Percentiles rank a stretch among this genome's conserved stretches.
These are phyloP conservation scores for Criorhina ranunculi DNA, from an alignment of 2,888 invertebrate genomes.

Conservation along the genomic window DNA sequence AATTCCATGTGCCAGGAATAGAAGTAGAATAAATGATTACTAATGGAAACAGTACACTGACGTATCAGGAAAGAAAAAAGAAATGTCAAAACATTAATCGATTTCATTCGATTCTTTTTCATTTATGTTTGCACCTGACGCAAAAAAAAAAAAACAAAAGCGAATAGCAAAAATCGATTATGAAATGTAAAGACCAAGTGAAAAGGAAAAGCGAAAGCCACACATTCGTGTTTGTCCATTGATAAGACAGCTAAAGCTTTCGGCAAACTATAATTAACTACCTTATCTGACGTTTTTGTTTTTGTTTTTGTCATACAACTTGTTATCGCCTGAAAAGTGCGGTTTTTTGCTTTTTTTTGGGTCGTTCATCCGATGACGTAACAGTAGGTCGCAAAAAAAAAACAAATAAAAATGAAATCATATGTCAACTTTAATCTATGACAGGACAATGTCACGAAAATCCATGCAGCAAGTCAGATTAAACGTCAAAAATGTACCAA, in stretches of 20 bases:
- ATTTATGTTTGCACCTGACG: not conserved
- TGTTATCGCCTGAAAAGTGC: not conserved
- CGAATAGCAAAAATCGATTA: conserved; percentile 13
- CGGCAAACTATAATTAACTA: conserved; percentile 34
- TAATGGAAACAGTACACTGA: not conserved
- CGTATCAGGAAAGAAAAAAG: conserved; percentile 11
- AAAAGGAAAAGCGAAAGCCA: conserved; percentile 10
- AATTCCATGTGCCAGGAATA: conserved; percentile 4
- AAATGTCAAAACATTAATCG: conserved; percentile 37
- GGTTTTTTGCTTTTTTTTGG: too few relatives aligned
- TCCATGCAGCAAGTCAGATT: too few relatives aligned
- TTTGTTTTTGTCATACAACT: not conserved
- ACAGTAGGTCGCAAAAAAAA: not conserved
- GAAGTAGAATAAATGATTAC: not conserved
- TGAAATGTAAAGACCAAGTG: not conserved
- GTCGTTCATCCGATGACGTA: conserved; percentile 15
- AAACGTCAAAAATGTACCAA: too few relatives aligned
- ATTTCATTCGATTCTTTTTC: conserved; percentile 6
- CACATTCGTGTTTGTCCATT: conserved; percentile 23
- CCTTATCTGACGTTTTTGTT: conserved; percentile 47
- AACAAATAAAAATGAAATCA: not conserved
- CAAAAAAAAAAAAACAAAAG: not conserved
- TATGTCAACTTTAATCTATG: not conserved
- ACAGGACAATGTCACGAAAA: too few relatives aligned
- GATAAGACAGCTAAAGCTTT: conserved; percentile 29